Base-by-base conservation (phyloP, 2,113 vertebrate species). In the Sciurus niger region DNA sequence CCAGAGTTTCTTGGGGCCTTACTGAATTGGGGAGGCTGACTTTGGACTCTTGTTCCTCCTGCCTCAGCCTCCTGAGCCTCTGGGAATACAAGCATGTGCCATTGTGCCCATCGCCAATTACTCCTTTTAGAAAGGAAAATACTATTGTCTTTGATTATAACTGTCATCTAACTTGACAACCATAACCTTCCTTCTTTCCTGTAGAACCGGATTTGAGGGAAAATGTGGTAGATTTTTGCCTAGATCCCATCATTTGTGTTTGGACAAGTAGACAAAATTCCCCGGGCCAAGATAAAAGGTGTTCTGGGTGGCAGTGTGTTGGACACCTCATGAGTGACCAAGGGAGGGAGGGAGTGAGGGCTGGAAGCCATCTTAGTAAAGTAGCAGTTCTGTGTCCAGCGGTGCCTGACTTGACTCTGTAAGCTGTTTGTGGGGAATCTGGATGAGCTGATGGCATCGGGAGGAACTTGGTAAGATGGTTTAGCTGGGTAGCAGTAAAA, bases 221-320 rank as follows among this genome's bases (percentile, higher is more conserved):
- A 89, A 82, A 24, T 30, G 43, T 28, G 17, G 25, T 37, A 18
- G 10, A 20, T 46, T 60, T 87, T 65, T 55, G 37, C 46, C 34
- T 70, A 63, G 2, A 40, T 48, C 60, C 40, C 14, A 60, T 24
- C 32, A 2, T 34, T 83, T 78, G 3, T 43, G 6, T 58, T 79
- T 80, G 82, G 37, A 79, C 91, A 97, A 82, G 51, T 16, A 12
- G 82, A 34, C 74, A 87, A 4, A 40, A 72, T 73, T 80, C 53
- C 40, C 12, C 12, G 18, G 43, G 46, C 40, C 74, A 7, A 67
- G 93, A 60, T 68, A 53, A 43, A 82, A 68, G 68, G 76, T 63
- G 24, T 25, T 63, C 18, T 25, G 60, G 8, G 60, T 63, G 60
- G 60, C 60, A 63, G 60, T 40, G 2, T 58, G 51, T 84, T 58